These are phyloP conservation scores for Tachuris rubrigastra DNA, from an alignment of 2,113 vertebrate genomes.

Conservation along the genomic window DNA sequence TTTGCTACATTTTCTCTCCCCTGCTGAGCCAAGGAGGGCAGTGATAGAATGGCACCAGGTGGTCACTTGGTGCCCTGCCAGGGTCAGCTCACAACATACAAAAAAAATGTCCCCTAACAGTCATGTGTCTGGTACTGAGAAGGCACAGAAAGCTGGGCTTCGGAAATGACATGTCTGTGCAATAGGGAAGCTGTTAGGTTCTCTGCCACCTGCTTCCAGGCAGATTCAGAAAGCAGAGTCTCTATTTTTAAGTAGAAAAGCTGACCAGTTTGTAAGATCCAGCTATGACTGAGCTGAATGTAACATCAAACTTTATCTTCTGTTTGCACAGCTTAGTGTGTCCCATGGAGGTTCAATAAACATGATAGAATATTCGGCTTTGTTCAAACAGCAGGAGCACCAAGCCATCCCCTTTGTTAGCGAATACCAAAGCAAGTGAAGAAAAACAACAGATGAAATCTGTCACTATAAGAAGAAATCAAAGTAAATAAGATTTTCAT, in stretches of 20 bases:
- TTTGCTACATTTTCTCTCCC: not conserved
- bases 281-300: not conserved
- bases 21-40: not conserved
- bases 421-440: not conserved
- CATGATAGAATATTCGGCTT: not conserved
- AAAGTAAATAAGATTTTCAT: not conserved
- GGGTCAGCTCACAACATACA: not conserved
- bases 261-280: not conserved
- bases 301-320: not conserved
- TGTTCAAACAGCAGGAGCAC: not conserved
- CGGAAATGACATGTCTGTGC: not conserved
- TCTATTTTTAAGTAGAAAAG: not conserved
- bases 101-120: not conserved
- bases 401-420: not conserved
- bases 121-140: not conserved
- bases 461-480: not conserved
- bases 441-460: not conserved
- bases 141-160: not conserved
- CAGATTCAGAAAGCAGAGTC: not conserved
- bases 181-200: not conserved
- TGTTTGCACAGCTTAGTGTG: conserved; percentile 11
- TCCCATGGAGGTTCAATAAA: not conserved
- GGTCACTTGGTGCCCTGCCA: not conserved
- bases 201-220: not conserved
- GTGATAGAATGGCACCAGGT: not conserved